Evolutionary conservation across 2,888 invertebrate genomes (phyloP).

Genomic region (Keiferia lycopersicella): DNA sequence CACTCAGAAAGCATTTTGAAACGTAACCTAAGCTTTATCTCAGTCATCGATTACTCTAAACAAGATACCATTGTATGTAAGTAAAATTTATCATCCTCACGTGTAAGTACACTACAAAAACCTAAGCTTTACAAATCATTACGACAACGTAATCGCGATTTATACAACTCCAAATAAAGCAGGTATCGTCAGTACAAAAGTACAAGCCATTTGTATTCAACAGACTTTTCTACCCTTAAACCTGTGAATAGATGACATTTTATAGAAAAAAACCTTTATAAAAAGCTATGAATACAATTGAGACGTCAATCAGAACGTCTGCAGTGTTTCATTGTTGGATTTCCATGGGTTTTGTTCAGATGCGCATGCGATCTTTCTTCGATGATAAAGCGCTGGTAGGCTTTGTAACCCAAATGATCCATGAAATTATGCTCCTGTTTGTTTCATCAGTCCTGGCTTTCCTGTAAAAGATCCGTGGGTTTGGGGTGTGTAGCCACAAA

Average conservation of each 20-base stretch:
- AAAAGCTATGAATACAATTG: slow-evolving; percentile 42
- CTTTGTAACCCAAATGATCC: slow-evolving; percentile 61
- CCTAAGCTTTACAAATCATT: slow-evolving; percentile 19
- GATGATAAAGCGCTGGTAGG: slow-evolving; percentile 2
- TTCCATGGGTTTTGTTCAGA: slow-evolving; percentile 26
- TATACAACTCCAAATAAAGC: slow-evolving; percentile 11
- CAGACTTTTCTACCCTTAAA: slow-evolving; percentile 11
- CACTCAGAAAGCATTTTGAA: neutral
- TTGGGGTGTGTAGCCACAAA: too few relatives aligned
- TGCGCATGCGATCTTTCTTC: slow-evolving; percentile 45
- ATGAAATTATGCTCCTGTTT: slow-evolving; percentile 60
- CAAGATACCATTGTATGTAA: neutral
- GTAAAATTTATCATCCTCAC: neutral
- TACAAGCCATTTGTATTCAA: slow-evolving; percentile 13
- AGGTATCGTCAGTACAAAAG: slow-evolving; percentile 11
- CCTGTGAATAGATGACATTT: slow-evolving; percentile 51
- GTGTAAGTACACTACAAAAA: neutral
- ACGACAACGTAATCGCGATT: slow-evolving; percentile 9
- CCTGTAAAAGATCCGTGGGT: neutral
- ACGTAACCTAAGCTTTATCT: neutral
- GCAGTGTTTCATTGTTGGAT: slow-evolving; percentile 26
- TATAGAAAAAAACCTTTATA: slow-evolving; percentile 50
- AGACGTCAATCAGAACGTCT: slow-evolving; percentile 30
- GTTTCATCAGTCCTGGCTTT: neutral
- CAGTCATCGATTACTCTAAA: neutral